These are phyloP conservation scores for Zeuzera pyrina DNA, from an alignment of 2,888 invertebrate species.

Conservation along the genomic window DNA sequence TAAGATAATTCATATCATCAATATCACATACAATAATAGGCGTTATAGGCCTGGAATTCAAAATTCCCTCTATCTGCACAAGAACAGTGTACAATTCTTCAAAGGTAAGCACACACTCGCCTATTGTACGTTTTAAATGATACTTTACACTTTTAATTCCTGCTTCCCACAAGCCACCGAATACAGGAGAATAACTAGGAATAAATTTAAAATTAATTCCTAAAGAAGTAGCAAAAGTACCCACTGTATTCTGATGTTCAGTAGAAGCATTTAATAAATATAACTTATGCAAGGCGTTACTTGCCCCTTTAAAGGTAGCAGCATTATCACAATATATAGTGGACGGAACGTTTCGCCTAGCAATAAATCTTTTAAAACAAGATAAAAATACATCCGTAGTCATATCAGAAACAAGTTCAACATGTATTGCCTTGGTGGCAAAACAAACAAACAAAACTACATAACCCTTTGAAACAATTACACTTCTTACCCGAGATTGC, in stretches of 20 bases:
- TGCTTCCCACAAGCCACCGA: slow-evolving; percentile 24
- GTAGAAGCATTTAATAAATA: slow-evolving; percentile 5
- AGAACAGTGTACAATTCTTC: too few species aligned
- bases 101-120: too few species aligned
- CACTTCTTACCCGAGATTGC: not conserved
- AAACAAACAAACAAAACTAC: slow-evolving; percentile 4
- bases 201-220: slow-evolving; percentile 21
- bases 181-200: slow-evolving; percentile 20
- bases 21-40: too few species aligned
- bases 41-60: too few species aligned
- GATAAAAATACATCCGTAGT: slow-evolving; percentile 11
- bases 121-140: slow-evolving; percentile 17
- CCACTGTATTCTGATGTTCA: slow-evolving; percentile 6
- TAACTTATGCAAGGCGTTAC: slow-evolving; percentile 7
- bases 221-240: slow-evolving; percentile 1
- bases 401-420: too few species aligned
- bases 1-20: too few species aligned
- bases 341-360: slow-evolving; percentile 6
- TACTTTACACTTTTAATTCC: slow-evolving; percentile 19
- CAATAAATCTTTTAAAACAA: slow-evolving; percentile 10
- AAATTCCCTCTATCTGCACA: too few species aligned
- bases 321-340: slow-evolving; percentile 12
- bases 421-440: slow-evolving; percentile 7
- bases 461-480: not conserved
- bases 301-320: slow-evolving; percentile 10